Evolutionary conservation across 2,113 vertebrate genomes (phyloP), one percentile per base, ranked within the genome.

Genomic region (Neogobius melanostomus): DNA sequence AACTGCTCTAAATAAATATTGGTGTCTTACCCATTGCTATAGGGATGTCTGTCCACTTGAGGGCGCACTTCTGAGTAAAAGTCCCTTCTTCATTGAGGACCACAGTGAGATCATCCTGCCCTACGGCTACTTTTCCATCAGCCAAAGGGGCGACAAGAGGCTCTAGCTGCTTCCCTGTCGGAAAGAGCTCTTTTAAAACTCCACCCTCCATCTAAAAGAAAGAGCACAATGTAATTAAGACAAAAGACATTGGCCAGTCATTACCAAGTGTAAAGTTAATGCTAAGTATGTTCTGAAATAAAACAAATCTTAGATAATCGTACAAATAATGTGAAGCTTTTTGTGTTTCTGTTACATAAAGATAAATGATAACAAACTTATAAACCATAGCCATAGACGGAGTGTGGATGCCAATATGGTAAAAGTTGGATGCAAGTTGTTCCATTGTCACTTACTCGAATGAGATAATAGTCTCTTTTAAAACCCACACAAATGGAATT

Each of bases 11-110:
- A 10, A 44, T 42, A 8, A 8, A 10, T 8, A 44, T 21, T 8
- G 11, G 17, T 15, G 45, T 84, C 91, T 94, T 87, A 99, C 98
- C 97, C 97, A 99, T 99, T 36, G 96, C 95, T 79, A 97, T 96
- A 8, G 98, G 98, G 82, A 99, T 99, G 89, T 99, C 98, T 4
- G 97, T 99, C 98, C 98, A 99, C 82, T 97, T 98, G 78, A 99
- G 94, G 74, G 97, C 96, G 81, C 96, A 97, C 70, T 99, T 99
- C 91, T 98, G 97, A 14, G 97, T 98, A 86, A 96, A 98, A 71
- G 90, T 80, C 0, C 98, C 98, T 75, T 99, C 97, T 82, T 98
- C 97, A 4, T 99, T 98, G 15, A 99, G 91, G 6, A 99, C 96
- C 80, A 99, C 97, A 0, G 98, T 99, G 11, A 99, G 91, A 79